phyloP scores from a whole-genome alignment of 2,797 vertebrate species.

The Loriculus beryllinus region DNA sequence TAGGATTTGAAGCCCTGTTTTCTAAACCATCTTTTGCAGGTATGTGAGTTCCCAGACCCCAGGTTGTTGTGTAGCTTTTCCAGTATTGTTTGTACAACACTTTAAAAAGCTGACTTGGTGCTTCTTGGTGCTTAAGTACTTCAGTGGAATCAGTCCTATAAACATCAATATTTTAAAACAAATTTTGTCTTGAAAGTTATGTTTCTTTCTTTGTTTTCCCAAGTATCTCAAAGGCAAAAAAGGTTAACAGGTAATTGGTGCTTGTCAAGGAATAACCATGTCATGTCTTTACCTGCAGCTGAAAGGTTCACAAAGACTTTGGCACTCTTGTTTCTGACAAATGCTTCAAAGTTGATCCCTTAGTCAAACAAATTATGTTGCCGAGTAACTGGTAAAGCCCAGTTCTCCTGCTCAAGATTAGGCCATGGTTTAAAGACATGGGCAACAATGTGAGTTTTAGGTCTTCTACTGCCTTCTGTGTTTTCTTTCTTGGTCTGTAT shows the following conservation, averaged over 20 bases:
- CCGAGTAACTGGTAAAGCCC: slow-evolving; percentile 25
- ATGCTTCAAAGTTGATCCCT: slow-evolving; percentile 7
- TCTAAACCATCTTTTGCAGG: neutral
- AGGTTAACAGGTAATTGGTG: neutral
- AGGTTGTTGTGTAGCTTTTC: neutral
- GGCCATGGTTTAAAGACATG: neutral
- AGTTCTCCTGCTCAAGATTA: neutral
- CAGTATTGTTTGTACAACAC: neutral
- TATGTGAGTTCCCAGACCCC: neutral
- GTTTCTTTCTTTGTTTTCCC: accelerated
- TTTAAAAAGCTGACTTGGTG: neutral
- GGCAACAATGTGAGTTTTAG: neutral
- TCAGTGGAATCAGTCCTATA: neutral
- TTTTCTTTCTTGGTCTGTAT: neutral
- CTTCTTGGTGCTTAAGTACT: neutral
- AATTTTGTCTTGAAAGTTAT: neutral
- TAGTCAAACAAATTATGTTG: slow-evolving; percentile 46
- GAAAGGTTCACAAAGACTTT: neutral
- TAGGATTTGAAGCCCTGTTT: neutral
- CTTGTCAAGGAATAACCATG: neutral
- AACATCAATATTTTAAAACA: neutral
- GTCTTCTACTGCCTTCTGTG: neutral
- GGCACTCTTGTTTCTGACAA: neutral
- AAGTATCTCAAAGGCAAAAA: neutral
- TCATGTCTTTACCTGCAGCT: neutral